Base-by-base conservation (phyloP, 2,888 invertebrate genomes). In the Drosophila sordidula region DNA sequence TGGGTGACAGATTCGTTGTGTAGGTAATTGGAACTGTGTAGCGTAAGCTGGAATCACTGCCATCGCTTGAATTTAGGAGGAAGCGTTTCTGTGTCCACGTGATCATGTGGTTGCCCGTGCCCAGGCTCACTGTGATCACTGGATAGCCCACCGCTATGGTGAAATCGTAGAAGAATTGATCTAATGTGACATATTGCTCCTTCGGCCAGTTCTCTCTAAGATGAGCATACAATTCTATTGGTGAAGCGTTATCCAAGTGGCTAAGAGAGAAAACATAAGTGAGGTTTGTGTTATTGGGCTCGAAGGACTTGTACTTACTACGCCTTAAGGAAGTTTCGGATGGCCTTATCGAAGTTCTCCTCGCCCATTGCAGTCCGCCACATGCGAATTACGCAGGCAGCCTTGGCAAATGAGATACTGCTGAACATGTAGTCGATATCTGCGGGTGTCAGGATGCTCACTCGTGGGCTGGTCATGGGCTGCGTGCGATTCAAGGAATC, bases 101-200 rank as follows among this genome's bases (percentile, higher is more conserved):
- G 0, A 87, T 62, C 0, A 22, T 29, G 0, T 32, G 45, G 1
- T 64, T 62, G 12, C 78, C 54, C 0, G 22, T 1, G 1, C 14
- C 46, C 0, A 75, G 36, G 6, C 51, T 71, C 0, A 95, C 94
- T 1, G 89, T 93, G 1, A 96, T 90, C 1, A 95, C 92, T 0
- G 96, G 96, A 80, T 94, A 95, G 0, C 95, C 95, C 9, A 93
- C 91, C 75, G 95, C 93, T 44, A 93, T 93, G n/a, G 95, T 94
- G 95, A 95, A 96, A 3, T 94, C 94, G 67, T 92, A 91, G 16
- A 91, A 82, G 14, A 91, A 86, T 18, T 75, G 41, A 11, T 65
- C 55, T n/a, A 90, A 70, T n/a, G 93, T 81, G 0, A 93, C 91
- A 0, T 66, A 22, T 0, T 52, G 71, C 0, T 90, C 6, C 8